Percentiles rank a stretch among this genome's conserved stretches.
phyloP scores from a whole-genome alignment of 1,140 invertebrate species.

The Coenobita brevimanus region DNA sequence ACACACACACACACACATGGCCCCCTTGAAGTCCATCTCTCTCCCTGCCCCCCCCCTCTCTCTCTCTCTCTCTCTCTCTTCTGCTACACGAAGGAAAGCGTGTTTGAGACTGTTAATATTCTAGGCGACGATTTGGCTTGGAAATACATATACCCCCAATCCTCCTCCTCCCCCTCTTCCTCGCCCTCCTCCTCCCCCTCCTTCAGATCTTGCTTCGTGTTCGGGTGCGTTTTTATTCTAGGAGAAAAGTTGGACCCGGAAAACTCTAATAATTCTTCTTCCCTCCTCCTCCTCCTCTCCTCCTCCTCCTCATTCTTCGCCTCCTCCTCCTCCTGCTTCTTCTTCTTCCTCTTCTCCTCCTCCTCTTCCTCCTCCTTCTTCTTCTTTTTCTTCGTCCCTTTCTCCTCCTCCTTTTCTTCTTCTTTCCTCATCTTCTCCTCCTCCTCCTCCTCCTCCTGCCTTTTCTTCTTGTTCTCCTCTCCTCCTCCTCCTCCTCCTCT shows the following conservation, averaged over 20 bases:
- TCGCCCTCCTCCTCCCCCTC: neutral
- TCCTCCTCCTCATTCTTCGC: neutral
- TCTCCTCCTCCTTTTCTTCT: no score
- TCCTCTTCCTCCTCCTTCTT: no score
- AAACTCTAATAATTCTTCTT: neutral
- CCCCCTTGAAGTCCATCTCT: no score
- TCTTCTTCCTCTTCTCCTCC: neutral
- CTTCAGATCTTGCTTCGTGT: neutral
- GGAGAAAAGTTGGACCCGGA: neutral
- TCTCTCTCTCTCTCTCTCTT: neutral
- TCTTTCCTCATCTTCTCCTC: no score
- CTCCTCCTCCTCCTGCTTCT: no score
- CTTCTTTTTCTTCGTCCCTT: no score
- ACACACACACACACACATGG: no score
- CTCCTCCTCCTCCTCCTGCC: neutral
- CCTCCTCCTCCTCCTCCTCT: neutral
- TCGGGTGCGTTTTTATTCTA: neutral
- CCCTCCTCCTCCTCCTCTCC: neutral
- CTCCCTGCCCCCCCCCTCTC: neutral
- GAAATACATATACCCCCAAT: no score
- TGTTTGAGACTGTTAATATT: no score
- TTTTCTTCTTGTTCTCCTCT: neutral
- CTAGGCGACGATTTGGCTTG: no score
- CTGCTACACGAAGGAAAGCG: no score
- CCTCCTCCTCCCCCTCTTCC: neutral